Base-by-base conservation (phyloP, 2,888 invertebrate species). In the Cataglyphis altisquamis region DNA sequence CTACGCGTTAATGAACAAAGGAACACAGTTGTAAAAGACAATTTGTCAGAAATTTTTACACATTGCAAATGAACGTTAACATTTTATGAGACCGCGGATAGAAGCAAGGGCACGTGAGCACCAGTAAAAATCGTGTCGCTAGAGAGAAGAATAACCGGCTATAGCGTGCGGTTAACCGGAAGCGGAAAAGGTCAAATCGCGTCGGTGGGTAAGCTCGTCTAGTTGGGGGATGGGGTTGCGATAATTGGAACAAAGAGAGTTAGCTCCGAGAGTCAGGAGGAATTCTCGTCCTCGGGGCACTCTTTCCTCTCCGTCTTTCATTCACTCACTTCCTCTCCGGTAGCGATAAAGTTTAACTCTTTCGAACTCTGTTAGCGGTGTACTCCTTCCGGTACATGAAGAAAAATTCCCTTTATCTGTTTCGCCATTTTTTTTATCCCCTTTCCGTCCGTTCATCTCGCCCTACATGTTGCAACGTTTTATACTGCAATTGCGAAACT, bases 181-280 rank as follows among this genome's bases (percentile, higher is more conserved):
- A 88, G 75, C 87, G 87, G 89, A 86, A 88, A 89, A 87, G 90
- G 86, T 91, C 89, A 88, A 91, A 90, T 90, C 90, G 86, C 88
- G 86, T 91, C 83, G 84, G 87, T 72, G 88, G 82, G 66, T 84
- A 83, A 87, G 86, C 88, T 84, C 86, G 86, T 84, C 82, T 74
- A 84, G 83, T 82, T 82, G 84, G 83, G 83, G 83, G 87, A 21
- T 89, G 88, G 88, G 87, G 89, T 83, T 84, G 88, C 87, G 91
- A 91, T 91, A 92, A 92, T 91, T 92, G 89, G 91, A 92, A 91
- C 90, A 91, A 91, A 91, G 89, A 88, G 88, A 87, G 86, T 87
- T 87, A 84, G 84, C 74, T 83, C 86, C 87, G 80, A 77, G 88
- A 89, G 82, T 86, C 82, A 85, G 86, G 87, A 88, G 87, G 70